Evolutionary conservation across 2,888 invertebrate species (phyloP).

Genomic region (Isotomurus palustris): DNA sequence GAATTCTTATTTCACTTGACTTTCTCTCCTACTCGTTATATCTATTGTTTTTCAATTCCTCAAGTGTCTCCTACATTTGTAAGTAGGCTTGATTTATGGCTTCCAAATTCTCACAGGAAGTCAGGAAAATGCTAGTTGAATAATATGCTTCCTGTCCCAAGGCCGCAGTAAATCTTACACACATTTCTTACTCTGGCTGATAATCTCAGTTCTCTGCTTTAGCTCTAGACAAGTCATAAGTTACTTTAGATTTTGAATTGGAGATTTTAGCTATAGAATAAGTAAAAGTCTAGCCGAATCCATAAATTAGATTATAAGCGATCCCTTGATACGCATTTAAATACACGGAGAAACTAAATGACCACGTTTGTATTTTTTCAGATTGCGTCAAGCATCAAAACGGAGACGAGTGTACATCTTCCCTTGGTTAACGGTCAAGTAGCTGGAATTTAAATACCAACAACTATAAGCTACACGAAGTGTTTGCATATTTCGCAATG

Average conservation of each 20-base stretch:
- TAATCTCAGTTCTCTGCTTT: too few relatives aligned
- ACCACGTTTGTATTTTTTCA: constrained; percentile 15
- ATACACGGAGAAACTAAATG: background rate
- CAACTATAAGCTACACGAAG: too few relatives aligned
- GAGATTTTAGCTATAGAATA: background rate
- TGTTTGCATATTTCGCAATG: too few relatives aligned
- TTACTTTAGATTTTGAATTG: too few relatives aligned
- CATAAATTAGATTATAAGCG: background rate
- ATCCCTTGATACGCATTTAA: background rate
- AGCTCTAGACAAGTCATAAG: too few relatives aligned
- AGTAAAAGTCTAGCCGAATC: background rate
- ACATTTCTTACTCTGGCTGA: too few relatives aligned
- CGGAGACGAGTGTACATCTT: constrained; percentile 37
- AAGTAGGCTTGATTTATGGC: constrained; percentile 13
- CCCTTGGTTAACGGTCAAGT: constrained; percentile 42
- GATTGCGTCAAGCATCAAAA: constrained; percentile 40
- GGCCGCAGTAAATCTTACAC: too few relatives aligned
- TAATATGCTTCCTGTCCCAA: background rate
- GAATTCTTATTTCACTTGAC: too few relatives aligned
- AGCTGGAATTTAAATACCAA: constrained; percentile 34
- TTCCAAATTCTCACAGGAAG: too few relatives aligned
- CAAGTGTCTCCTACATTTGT: constrained; percentile 6
- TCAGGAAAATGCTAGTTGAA: too few relatives aligned
- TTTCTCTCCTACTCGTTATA: too few relatives aligned
- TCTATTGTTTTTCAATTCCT: constrained; percentile 4